phyloP scores from a whole-genome alignment of 2,888 invertebrate genomes.

The Encarsia formosa region DNA sequence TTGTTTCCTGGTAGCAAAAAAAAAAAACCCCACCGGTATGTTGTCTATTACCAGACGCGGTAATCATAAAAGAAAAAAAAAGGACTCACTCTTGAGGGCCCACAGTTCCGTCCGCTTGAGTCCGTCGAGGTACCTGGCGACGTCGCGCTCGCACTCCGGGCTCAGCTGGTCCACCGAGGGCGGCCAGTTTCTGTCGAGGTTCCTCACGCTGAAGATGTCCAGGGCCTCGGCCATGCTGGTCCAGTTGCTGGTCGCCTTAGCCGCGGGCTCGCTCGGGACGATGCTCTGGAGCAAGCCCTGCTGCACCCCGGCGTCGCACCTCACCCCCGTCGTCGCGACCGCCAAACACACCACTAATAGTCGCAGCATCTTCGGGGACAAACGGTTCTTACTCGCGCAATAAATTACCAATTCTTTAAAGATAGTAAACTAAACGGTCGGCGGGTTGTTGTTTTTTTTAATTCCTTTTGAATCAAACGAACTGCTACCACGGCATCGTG shows the following conservation, averaged over 20 bases:
- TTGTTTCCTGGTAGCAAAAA: too few relatives aligned
- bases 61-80: not conserved
- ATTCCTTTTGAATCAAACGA: too few relatives aligned
- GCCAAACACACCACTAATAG: too few relatives aligned
- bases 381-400: too few relatives aligned
- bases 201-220: constrained; percentile 42
- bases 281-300: constrained; percentile 7
- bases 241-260: constrained; percentile 37
- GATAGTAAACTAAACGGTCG: too few relatives aligned
- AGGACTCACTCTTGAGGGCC: constrained; percentile 46
- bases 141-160: constrained; percentile 40
- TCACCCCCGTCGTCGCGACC: too few relatives aligned
- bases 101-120: constrained; percentile 43
- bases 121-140: constrained; percentile 42
- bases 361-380: too few relatives aligned
- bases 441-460: too few relatives aligned
- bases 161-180: constrained; percentile 38
- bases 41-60: too few relatives aligned
- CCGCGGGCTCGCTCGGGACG: constrained; percentile 21
- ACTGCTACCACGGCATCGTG: too few relatives aligned
- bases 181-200: constrained; percentile 54
- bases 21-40: too few relatives aligned
- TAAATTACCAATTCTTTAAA: too few relatives aligned
- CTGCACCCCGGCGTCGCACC: constrained; percentile 7
- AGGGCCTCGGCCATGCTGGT: constrained; percentile 41